phyloP scores from a whole-genome alignment of 2,888 invertebrate genomes.

The Agrotis puta region DNA sequence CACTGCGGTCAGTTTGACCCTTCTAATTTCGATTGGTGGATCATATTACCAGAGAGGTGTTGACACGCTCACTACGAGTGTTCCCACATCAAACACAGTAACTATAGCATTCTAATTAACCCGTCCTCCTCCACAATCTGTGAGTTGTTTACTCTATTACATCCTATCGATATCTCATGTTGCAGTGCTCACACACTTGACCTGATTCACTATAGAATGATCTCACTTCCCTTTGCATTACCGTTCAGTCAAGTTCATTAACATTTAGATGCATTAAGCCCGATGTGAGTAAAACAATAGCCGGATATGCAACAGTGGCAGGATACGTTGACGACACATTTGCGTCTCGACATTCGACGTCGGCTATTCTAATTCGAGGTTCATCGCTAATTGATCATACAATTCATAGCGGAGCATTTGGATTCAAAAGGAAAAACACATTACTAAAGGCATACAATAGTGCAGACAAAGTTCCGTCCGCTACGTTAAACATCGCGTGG shows the following conservation, averaged over 20 bases:
- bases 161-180: constrained; percentile 63
- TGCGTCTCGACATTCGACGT: constrained; percentile 79
- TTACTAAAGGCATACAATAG: constrained; percentile 61
- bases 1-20: constrained; percentile 81
- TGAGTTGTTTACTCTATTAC: constrained; percentile 73
- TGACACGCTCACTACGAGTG: constrained; percentile 79
- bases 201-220: constrained; percentile 58
- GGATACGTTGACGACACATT: constrained; percentile 83
- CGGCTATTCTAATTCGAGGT: constrained; percentile 77
- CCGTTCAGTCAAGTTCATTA: constrained; percentile 67
- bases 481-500: constrained; percentile 85
- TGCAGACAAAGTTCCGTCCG: constrained; percentile 82
- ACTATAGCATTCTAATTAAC: constrained; percentile 82
- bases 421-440: constrained; percentile 55
- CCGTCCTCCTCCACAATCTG: constrained; percentile 70
- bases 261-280: constrained; percentile 74
- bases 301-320: constrained; percentile 80
- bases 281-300: constrained; percentile 77
- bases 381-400: constrained; percentile 68
- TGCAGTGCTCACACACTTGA: constrained; percentile 66
- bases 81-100: constrained; percentile 80
- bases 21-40: constrained; percentile 81
- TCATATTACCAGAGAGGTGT: constrained; percentile 85
- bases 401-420: constrained; percentile 24
- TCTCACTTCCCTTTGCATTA: constrained; percentile 59